These are phyloP conservation scores for Leptonema lineaticorne DNA, from an alignment of 1,140 invertebrate genomes.

Conservation along the genomic window DNA sequence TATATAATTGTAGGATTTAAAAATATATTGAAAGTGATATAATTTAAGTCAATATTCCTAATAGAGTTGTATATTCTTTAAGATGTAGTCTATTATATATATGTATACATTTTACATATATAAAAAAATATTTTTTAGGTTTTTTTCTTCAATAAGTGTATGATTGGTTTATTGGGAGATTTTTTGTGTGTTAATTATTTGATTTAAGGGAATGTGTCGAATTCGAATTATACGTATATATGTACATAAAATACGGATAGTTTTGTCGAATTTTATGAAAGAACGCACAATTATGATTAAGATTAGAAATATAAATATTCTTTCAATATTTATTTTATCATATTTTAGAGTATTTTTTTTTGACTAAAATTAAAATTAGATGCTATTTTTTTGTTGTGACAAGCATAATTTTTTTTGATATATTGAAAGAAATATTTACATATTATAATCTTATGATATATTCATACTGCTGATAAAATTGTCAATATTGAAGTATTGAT, in stretches of 20 bases:
- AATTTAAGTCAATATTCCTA: conserved; percentile 32
- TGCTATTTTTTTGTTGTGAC: no score
- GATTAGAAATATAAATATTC: conserved; percentile 1
- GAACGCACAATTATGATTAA: conserved; percentile 16
- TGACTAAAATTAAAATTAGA: no score
- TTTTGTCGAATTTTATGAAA: background rate
- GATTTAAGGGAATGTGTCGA: background rate
- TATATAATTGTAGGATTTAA: conserved; percentile 22
- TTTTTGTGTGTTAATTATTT: no score
- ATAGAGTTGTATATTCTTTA: conserved; percentile 32
- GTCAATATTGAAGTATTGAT: no score
- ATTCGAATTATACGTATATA: background rate
- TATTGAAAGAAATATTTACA: no score
- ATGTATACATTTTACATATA: no score
- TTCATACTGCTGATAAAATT: no score
- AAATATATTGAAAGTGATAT: conserved; percentile 38
- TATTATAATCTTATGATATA: no score
- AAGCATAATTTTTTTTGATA: no score
- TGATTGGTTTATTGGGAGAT: background rate
- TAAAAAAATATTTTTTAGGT: conserved; percentile 1
- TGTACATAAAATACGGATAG: background rate
- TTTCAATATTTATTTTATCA: no score
- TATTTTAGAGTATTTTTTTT: conserved; percentile 2
- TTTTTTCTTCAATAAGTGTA: background rate
- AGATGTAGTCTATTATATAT: no score